These are phyloP conservation scores for Allobates femoralis DNA, from an alignment of 2,797 vertebrate species.

Conservation along the genomic window DNA sequence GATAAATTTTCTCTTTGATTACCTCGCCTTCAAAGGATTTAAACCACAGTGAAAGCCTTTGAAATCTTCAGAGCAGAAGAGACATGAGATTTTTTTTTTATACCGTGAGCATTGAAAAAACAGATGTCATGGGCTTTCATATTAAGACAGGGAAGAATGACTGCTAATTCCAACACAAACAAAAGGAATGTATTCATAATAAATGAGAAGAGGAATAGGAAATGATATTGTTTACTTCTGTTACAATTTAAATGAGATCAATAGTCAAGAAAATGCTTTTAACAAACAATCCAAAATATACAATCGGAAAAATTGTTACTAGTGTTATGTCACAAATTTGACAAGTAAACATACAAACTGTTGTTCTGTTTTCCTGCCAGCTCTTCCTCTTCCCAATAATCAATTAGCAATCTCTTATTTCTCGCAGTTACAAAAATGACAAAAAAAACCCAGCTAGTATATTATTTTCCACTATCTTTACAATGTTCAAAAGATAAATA, in stretches of 20 bases:
- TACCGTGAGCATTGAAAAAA: slow-evolving; percentile 80
- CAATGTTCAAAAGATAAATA: background rate
- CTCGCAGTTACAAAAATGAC: background rate
- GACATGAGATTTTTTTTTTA: slow-evolving; percentile 78
- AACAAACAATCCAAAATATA: slow-evolving; percentile 61
- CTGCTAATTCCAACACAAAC: slow-evolving; percentile 76
- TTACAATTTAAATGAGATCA: slow-evolving; percentile 60
- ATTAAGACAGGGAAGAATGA: slow-evolving; percentile 79
- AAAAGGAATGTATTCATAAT: slow-evolving; percentile 62
- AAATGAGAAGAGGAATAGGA: slow-evolving; percentile 62
- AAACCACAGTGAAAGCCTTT: slow-evolving; percentile 84
- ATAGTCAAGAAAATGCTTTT: slow-evolving; percentile 60
- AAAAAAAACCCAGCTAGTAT: background rate
- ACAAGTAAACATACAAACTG: slow-evolving; percentile 52
- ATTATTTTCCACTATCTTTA: background rate
- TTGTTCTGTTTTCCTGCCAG: slow-evolving; percentile 20
- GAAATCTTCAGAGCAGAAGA: slow-evolving; percentile 84
- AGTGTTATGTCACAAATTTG: slow-evolving; percentile 59
- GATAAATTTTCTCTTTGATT: slow-evolving; percentile 88
- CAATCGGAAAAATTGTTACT: slow-evolving; percentile 58
- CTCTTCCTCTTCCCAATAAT: slow-evolving; percentile 3
- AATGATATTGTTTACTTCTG: slow-evolving; percentile 63
- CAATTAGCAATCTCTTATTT: background rate
- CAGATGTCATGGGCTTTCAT: slow-evolving; percentile 84
- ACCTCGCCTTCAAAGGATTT: slow-evolving; percentile 84